Evolutionary conservation across 2,113 vertebrate genomes (phyloP).

Genomic region (Dromaius novaehollandiae): DNA sequence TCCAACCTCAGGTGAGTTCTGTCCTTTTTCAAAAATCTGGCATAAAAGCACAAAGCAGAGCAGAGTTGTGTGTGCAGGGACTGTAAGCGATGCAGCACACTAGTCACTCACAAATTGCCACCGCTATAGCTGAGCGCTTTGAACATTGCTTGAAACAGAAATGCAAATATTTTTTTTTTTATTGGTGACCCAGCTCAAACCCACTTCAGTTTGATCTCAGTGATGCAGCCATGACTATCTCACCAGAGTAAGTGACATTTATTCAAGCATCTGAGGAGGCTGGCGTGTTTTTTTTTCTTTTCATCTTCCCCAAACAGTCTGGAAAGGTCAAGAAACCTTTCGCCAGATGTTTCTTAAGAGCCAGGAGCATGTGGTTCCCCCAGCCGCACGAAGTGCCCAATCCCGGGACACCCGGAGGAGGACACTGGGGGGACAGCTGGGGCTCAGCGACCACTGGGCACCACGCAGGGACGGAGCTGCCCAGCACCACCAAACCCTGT

Average conservation of each 20-base stretch:
- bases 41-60: background rate
- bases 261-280: background rate
- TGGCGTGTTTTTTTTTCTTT: background rate
- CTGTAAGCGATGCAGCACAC: background rate
- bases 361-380: background rate
- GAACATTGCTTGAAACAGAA: background rate
- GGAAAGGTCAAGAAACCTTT: background rate
- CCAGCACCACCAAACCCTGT: accelerated
- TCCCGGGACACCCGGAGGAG: too few species aligned
- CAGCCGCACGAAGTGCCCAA: too few species aligned
- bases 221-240: background rate
- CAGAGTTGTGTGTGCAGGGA: background rate
- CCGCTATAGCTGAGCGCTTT: background rate
- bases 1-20: background rate
- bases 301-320: accelerated
- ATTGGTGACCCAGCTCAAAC: background rate
- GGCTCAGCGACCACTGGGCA: too few species aligned
- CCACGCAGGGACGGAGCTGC: accelerated
- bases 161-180: background rate
- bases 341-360: background rate
- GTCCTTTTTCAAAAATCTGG: background rate
- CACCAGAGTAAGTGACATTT: background rate
- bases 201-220: background rate
- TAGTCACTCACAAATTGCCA: background rate
- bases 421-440: too few species aligned